Conservation (phyloP, 2,797 vertebrate genomes). For the Steatocranus sp. region DNA sequence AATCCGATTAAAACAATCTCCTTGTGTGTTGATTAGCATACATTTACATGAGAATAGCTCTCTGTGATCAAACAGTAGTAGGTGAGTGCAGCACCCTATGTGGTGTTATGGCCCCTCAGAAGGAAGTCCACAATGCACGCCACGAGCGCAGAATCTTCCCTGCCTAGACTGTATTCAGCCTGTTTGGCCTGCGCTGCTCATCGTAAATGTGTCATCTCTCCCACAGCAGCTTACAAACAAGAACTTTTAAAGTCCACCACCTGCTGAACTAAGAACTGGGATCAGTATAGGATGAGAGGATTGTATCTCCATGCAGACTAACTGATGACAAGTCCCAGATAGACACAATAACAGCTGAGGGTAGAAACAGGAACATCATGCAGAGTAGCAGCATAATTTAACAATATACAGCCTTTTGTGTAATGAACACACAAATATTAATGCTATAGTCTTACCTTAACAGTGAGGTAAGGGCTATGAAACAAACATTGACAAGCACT, state of each 20-base stretch:
- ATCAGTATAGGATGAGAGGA: constrained; percentile 66
- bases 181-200: constrained; percentile 52
- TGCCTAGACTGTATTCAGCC: constrained; percentile 34
- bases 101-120: constrained; percentile 51
- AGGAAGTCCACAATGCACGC: constrained; percentile 53
- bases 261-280: constrained; percentile 67
- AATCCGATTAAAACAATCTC: constrained; percentile 81
- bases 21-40: constrained; percentile 73
- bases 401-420: background rate
- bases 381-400: constrained; percentile 20
- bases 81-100: constrained; percentile 62
- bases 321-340: constrained; percentile 64
- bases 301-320: constrained; percentile 67
- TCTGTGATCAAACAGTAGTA: constrained; percentile 71
- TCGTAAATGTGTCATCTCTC: constrained; percentile 77
- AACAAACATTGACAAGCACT: constrained; percentile 45
- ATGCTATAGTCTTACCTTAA: constrained; percentile 18
- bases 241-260: constrained; percentile 77
- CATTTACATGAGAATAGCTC: constrained; percentile 77
- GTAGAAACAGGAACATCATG: constrained; percentile 24
- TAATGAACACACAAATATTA: background rate
- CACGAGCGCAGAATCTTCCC: constrained; percentile 33
- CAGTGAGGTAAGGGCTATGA: constrained; percentile 28
- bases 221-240: constrained; percentile 73
- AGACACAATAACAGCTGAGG: constrained; percentile 50